Percentiles rank a stretch among this genome's conserved stretches.
Evolutionary conservation across 2,113 vertebrate species (phyloP).

Genomic region (Enhydra lutris): DNA sequence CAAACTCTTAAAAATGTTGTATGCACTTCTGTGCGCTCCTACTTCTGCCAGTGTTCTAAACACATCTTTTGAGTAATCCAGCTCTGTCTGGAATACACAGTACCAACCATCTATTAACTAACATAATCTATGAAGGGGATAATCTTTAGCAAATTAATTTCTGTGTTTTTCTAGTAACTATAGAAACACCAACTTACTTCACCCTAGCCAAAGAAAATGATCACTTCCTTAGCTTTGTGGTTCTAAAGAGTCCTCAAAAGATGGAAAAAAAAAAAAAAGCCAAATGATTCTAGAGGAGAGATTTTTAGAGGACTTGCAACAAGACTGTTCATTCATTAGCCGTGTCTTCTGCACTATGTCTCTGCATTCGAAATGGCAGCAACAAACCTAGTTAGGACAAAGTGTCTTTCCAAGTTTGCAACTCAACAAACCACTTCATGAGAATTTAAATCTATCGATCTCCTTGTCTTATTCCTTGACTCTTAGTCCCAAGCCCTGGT

Average conservation of each 20-base stretch:
- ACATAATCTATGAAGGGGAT: neutral
- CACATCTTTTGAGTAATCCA: neutral
- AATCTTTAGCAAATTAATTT: constrained; percentile 41
- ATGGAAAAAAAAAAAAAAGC: constrained; percentile 3
- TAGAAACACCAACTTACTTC: constrained; percentile 33
- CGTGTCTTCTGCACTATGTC: neutral
- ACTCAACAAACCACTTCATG: neutral
- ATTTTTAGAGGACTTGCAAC: neutral
- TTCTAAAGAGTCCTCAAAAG: neutral
- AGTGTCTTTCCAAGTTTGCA: neutral
- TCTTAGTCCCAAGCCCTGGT: neutral
- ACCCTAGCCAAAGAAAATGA: constrained; percentile 37
- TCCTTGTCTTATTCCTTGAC: neutral
- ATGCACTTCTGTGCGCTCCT: neutral
- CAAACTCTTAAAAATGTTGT: neutral
- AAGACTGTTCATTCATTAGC: neutral
- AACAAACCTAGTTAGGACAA: neutral
- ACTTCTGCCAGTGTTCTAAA: neutral
- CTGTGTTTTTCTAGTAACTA: constrained; percentile 48
- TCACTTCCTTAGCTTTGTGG: neutral
- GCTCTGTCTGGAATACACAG: neutral
- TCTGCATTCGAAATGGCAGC: neutral
- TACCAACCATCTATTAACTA: neutral
- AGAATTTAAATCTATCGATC: neutral
- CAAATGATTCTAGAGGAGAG: neutral